Conservation (phyloP, 53 echinoderm and acorn worm species). For the Echinometra lucunter region DNA sequence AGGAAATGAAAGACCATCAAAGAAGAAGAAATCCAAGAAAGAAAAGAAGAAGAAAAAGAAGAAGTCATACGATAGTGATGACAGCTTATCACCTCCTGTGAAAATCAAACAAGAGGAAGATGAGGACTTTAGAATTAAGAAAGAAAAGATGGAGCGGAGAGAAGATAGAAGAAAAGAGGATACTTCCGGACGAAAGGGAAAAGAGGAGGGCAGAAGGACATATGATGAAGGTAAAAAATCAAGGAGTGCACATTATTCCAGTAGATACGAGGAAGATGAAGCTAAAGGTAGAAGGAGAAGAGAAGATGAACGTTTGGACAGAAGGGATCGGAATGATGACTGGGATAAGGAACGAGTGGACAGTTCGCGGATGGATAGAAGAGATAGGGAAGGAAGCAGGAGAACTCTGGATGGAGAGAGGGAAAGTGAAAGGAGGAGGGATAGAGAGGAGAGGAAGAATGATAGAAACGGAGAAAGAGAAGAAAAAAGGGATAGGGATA, state of each 20-base stretch:
- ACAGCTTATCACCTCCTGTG: conserved; percentile 29
- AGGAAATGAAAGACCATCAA: conserved; percentile 54
- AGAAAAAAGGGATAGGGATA: background rate
- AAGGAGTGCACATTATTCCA: background rate
- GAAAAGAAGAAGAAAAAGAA: conserved; percentile 77
- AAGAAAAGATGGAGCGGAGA: background rate
- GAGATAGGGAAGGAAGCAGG: conserved; percentile 42
- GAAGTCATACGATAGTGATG: conserved; percentile 46
- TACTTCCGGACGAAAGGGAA: conserved; percentile 5
- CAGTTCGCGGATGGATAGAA: conserved; percentile 19
- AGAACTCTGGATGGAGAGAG: conserved; percentile 43
- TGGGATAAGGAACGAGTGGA: conserved; percentile 11
- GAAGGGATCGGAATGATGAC: background rate
- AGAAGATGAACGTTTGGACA: background rate
- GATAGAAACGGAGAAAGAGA: conserved; percentile 37
- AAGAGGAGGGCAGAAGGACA: background rate
- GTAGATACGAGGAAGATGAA: background rate
- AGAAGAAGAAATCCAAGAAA: conserved; percentile 84
- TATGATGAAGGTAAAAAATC: background rate
- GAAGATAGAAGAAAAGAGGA: conserved; percentile 54
- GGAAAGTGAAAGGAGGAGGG: conserved; percentile 20
- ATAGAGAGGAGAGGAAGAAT: background rate
- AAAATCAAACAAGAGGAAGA: conserved; percentile 68
- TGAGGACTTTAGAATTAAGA: conserved; percentile 25
- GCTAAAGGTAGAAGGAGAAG: background rate